These are phyloP conservation scores for Ruditapes philippinarum DNA, from an alignment of 1,140 invertebrate species.

Conservation along the genomic window DNA sequence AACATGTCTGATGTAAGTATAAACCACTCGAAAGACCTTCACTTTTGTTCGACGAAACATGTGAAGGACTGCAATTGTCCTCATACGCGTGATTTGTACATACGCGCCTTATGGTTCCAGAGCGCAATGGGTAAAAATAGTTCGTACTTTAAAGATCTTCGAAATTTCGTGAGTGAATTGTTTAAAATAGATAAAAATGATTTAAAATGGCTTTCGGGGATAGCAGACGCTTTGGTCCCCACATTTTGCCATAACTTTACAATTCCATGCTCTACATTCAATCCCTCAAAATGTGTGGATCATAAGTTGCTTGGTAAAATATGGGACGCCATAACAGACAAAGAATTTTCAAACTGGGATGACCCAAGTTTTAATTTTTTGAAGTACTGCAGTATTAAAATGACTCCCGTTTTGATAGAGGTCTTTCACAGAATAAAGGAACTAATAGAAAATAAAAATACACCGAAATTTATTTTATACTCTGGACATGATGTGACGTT, in stretches of 20 bases:
- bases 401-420: conserved; percentile 86
- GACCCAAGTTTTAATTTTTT: conserved; percentile 69
- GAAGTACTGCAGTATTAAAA: conserved; percentile 78
- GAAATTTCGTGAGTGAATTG: conserved; percentile 61
- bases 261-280: conserved; percentile 90
- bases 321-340: conserved; percentile 81
- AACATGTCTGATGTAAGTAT: conserved; percentile 88
- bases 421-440: conserved; percentile 90
- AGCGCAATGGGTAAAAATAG: conserved; percentile 69
- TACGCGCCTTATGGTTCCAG: conserved; percentile 69
- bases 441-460: conserved; percentile 92
- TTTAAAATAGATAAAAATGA: conserved; percentile 57
- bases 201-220: conserved; percentile 83
- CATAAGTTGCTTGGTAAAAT: conserved; percentile 78
- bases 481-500: conserved; percentile 97
- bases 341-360: conserved; percentile 75
- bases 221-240: conserved; percentile 93
- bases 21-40: conserved; percentile 72
- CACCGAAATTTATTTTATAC: conserved; percentile 93
- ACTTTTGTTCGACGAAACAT: conserved; percentile 76
- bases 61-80: conserved; percentile 90
- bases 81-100: conserved; percentile 67
- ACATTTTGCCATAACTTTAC: conserved; percentile 94
- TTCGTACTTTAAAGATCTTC: conserved; percentile 23
- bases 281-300: conserved; percentile 69